Evolutionary conservation across 2,113 vertebrate species (phyloP).

Genomic region (Phoenicopterus ruber): DNA sequence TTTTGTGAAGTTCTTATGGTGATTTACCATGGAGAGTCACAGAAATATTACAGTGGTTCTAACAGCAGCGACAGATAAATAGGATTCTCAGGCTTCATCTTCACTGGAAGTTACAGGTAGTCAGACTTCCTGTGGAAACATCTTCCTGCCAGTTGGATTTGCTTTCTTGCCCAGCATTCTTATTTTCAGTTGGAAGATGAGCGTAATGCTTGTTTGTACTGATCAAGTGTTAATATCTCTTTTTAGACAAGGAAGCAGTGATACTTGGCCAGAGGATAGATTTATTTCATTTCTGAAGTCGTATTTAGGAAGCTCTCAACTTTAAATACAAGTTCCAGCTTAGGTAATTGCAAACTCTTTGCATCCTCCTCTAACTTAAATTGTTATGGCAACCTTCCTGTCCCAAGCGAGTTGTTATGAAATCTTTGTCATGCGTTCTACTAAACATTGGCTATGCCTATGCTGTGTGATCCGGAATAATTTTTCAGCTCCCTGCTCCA

Average conservation of each 20-base stretch:
- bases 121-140: neutral
- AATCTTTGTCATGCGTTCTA: neutral
- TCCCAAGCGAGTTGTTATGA: neutral
- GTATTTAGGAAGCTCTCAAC: neutral
- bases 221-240: neutral
- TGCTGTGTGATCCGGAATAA: neutral
- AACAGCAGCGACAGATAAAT: neutral
- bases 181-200: neutral
- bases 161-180: neutral
- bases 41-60: neutral
- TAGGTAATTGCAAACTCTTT: neutral
- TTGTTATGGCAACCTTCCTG: constrained; percentile 55
- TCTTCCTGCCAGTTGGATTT: neutral
- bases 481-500: neutral
- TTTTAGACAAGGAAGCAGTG: neutral
- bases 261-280: neutral
- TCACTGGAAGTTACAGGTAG: neutral
- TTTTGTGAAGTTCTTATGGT: neutral
- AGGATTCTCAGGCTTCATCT: neutral
- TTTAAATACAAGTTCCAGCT: neutral
- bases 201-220: neutral
- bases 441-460: constrained; percentile 17
- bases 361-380: constrained; percentile 34
- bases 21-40: neutral
- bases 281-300: neutral